These are phyloP conservation scores for Arrhamphus sclerolepis DNA, from an alignment of 2,797 vertebrate genomes.

Conservation along the genomic window DNA sequence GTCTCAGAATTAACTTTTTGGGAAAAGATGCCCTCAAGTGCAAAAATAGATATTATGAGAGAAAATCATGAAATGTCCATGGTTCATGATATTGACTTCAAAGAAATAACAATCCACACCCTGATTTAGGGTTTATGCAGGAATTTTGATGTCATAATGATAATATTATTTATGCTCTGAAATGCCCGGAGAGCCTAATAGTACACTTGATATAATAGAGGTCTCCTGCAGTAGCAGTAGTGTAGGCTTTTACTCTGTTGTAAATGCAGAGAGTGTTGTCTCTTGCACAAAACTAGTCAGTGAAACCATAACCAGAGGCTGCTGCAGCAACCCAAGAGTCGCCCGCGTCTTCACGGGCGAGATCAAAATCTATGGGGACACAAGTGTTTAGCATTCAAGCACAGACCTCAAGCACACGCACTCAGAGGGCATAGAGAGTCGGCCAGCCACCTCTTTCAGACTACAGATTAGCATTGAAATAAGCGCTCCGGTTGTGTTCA, in stretches of 20 bases:
- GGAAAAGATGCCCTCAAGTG: no score
- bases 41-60: no score
- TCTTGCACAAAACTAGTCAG: neutral
- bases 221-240: neutral
- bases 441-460: slow-evolving; percentile 38
- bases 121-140: no score
- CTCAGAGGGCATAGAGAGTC: slow-evolving; percentile 15
- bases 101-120: no score
- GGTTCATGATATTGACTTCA: no score
- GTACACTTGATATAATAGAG: neutral
- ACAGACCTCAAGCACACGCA: slow-evolving; percentile 13
- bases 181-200: neutral
- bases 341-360: slow-evolving; percentile 10
- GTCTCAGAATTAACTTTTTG: no score
- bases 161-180: neutral
- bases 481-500: slow-evolving; percentile 32
- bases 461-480: slow-evolving; percentile 55
- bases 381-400: slow-evolving; percentile 28
- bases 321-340: slow-evolving; percentile 1
- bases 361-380: slow-evolving; percentile 23
- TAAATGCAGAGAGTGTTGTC: neutral
- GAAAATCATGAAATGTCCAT: no score
- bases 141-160: no score
- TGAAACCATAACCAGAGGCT: slow-evolving; percentile 2
- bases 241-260: neutral